These are phyloP conservation scores for Drosophila bunnanda DNA, from an alignment of 2,888 invertebrate genomes.

Conservation along the genomic window DNA sequence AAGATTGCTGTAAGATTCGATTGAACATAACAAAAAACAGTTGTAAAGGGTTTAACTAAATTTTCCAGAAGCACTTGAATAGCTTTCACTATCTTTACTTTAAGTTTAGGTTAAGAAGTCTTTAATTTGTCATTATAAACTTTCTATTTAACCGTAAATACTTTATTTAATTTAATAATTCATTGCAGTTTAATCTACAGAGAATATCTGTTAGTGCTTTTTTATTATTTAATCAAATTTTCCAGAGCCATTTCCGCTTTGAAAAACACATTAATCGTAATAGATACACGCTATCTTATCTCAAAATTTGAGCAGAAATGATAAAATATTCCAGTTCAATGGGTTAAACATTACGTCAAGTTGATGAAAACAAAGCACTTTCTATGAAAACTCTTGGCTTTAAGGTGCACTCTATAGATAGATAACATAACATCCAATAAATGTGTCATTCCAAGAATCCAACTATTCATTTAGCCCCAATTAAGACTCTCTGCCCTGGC, in stretches of 20 bases:
- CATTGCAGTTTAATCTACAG: background rate
- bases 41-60: background rate
- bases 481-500: background rate
- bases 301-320: conserved; percentile 2
- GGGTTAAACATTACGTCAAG: background rate
- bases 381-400: background rate
- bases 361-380: background rate
- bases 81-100: background rate
- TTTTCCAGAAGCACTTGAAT: background rate
- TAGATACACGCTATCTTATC: conserved; percentile 22
- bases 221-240: conserved; percentile 5
- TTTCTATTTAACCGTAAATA: background rate
- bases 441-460: background rate
- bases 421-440: background rate
- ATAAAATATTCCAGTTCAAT: conserved; percentile 12
- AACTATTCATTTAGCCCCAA: background rate
- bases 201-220: background rate
- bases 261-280: background rate
- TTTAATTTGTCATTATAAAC: background rate
- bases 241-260: conserved; percentile 18
- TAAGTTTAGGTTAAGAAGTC: background rate
- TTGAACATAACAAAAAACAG: background rate
- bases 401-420: background rate
- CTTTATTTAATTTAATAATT: background rate
- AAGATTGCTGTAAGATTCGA: background rate